Evolutionary conservation across 35 echinoderm and acorn worm species (phyloP), one percentile per base, ranked within the genome.

Genomic region (Patiria miniata): DNA sequence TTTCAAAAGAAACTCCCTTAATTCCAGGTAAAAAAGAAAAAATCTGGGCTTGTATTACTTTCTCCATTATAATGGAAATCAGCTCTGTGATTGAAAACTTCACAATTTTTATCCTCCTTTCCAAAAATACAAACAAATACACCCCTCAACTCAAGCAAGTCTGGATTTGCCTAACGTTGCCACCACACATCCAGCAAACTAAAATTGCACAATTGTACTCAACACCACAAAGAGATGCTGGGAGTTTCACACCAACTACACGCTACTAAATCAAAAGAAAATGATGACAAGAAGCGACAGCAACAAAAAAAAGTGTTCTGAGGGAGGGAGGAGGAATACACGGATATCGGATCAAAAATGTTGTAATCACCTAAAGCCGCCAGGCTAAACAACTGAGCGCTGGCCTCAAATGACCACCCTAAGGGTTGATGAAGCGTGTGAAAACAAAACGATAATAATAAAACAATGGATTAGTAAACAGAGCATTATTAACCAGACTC

Each of bases 321-420:
- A n/a, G n/a, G 29, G 65, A 73, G 19, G 61, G 65, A 61, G 58
- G 58, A 61, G 28, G 28, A 61, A 61, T 7, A 2, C 26, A 73
- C 2, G 2, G 3, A 73, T 32, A 73, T 68, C 26, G 12, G 34
- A 73, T 73, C 29, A 73, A 73, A 60, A 73, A 23, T 73, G 32
- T 56, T 59, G 88, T 90, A 90, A 78, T 90, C 88, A 90, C 88
- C 88, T 90, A 90, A 77, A 50, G 82, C 51, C n/a, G 88, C 88
- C 88, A 90, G 81, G 68, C 61, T 90, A 90, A 84, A 90, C 88
- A 90, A 84, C 42, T 90, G 88, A 84, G 88, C 88, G 61, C 88
- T 90, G 81, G 88, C 88, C 88, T 90, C 88, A 84, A 90, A 90
- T 4, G 88, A 82, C 88, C 88, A 90, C 36, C 88, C 88, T 83